Base-by-base conservation (phyloP, 2,888 invertebrate species). In the Dynastes tityus region DNA sequence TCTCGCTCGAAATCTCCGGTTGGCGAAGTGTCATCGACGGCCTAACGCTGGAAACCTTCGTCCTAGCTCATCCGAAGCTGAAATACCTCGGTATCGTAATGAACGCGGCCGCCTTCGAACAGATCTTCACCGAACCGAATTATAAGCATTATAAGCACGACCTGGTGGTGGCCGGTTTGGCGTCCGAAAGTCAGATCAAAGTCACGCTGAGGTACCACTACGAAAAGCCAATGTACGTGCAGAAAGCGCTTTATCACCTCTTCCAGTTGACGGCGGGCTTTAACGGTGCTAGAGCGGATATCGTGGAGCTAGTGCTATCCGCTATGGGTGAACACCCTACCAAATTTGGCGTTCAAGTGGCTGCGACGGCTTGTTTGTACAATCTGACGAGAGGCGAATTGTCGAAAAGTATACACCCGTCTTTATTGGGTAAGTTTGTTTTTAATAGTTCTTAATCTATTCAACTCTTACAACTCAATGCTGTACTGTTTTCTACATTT, bases 331-430 rank as follows among this genome's bases (percentile, higher is more conserved):
- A 85, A 13, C 91, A 92, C 86, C 89, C 90, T 4, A 88, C 89
- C 65, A 89, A 90, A 82, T 91, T 93, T 81, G 92, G 92, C 16
- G 92, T 94, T 27, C 94, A 94, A 87, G 92, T 94, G 91, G 94
- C 94, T 13, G 94, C 93, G 13, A 94, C 94, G 2, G 94, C 94
- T 22, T 94, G 94, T 85, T 89, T 95, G 27, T 94, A 94, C 86
- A 94, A 94, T 87, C 89, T 95, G 74, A 93, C 94, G 0, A 91
- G 93, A 83, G 92, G 92, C 27, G 92, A 93, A 82, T 86, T 93
- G 8, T 92, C 93, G 0, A 90, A 90, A 78, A 90, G 90, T 84
- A 91, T 94, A 79, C 94, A 94, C 86, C 93, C 94, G 0, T 89
- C 89, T 16, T 88, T 92, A 81, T 88, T 95, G 51, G 78, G 73